A percentile compares a stretch with the other conserved stretches of the same genome.
Conservation (phyloP, 1,140 invertebrate species). For the Teleopsis dalmanni region DNA sequence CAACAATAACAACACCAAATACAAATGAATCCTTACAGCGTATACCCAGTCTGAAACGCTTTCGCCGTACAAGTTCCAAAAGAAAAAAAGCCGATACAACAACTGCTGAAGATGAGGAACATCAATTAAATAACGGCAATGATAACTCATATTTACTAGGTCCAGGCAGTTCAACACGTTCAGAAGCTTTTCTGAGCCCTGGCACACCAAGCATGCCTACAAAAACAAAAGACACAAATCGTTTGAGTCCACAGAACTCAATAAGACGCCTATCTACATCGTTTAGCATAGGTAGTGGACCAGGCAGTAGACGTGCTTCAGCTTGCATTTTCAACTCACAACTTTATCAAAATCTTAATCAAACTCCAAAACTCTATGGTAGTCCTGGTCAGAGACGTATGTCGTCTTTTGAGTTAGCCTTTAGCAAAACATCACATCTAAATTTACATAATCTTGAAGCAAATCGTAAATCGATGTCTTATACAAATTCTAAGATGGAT, state of each 20-base stretch:
- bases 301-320: constrained; percentile 32
- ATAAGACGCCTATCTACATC: constrained; percentile 45
- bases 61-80: constrained; percentile 36
- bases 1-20: constrained; percentile 12
- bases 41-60: constrained; percentile 32
- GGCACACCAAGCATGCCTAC: neutral
- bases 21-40: constrained; percentile 19
- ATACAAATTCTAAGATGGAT: constrained; percentile 41
- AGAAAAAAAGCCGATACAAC: constrained; percentile 9
- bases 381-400: constrained; percentile 29
- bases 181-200: constrained; percentile 6
- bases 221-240: constrained; percentile 61
- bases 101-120: constrained; percentile 21
- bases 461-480: constrained; percentile 37
- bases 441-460: constrained; percentile 41
- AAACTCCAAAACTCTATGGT: constrained; percentile 31
- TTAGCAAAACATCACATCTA: constrained; percentile 39
- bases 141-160: constrained; percentile 26
- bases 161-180: neutral
- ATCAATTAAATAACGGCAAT: constrained; percentile 33
- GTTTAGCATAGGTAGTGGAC: constrained; percentile 24
- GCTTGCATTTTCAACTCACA: constrained; percentile 42
- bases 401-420: constrained; percentile 42
- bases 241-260: constrained; percentile 64
- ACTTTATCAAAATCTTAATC: constrained; percentile 41